Percentiles rank a stretch among this genome's conserved stretches.
phyloP scores from a whole-genome alignment of 1,140 invertebrate species.

The Dendroctonus valens region DNA sequence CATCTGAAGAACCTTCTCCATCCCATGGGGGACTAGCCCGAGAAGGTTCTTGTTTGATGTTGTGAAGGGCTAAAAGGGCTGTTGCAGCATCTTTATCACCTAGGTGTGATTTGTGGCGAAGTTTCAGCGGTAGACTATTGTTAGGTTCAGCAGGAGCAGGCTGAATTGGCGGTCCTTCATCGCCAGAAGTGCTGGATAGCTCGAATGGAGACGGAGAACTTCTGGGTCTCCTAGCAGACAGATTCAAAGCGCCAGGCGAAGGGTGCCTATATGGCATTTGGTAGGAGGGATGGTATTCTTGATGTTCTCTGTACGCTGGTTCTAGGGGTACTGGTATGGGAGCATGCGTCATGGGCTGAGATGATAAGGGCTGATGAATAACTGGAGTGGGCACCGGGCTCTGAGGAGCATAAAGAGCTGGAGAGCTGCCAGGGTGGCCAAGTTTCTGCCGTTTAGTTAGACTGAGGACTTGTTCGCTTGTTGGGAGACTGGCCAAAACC shows the following conservation, averaged over 20 bases:
- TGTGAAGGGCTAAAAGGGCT: slow-evolving; percentile 73
- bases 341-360: slow-evolving; percentile 49
- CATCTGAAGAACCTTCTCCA: slow-evolving; percentile 80
- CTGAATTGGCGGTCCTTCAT: slow-evolving; percentile 59
- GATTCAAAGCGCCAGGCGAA: slow-evolving; percentile 64
- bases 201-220: slow-evolving; percentile 61
- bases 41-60: slow-evolving; percentile 79
- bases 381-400: slow-evolving; percentile 67
- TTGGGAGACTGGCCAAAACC: slow-evolving; percentile 78
- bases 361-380: slow-evolving; percentile 61
- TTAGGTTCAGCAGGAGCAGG: slow-evolving; percentile 50
- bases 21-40: slow-evolving; percentile 79
- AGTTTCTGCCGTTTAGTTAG: slow-evolving; percentile 79
- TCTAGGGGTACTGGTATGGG: slow-evolving; percentile 44
- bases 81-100: slow-evolving; percentile 84
- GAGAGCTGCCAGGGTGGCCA: slow-evolving; percentile 45
- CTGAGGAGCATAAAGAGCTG: slow-evolving; percentile 58
- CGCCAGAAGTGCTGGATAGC: slow-evolving; percentile 69
- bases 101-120: slow-evolving; percentile 88
- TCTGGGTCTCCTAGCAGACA: slow-evolving; percentile 53
- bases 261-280: slow-evolving; percentile 42
- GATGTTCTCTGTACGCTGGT: slow-evolving; percentile 46
- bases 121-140: slow-evolving; percentile 79
- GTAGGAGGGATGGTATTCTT: slow-evolving; percentile 44
- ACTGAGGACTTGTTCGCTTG: slow-evolving; percentile 78